These are phyloP conservation scores for Diorhabda carinulata DNA, from an alignment of 1,140 invertebrate species.

Conservation along the genomic window DNA sequence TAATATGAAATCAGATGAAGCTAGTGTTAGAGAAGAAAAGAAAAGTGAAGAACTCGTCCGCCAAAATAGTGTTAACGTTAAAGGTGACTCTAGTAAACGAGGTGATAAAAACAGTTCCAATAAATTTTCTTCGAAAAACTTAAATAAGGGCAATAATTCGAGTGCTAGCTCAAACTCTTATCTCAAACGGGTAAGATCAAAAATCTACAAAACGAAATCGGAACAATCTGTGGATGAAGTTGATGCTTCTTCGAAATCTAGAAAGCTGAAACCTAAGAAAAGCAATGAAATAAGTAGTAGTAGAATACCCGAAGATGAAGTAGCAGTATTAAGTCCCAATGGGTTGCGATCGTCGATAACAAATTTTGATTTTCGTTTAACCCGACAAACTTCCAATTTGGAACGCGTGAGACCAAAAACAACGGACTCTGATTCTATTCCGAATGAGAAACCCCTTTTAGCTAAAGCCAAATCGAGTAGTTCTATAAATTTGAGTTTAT, in stretches of 20 bases:
- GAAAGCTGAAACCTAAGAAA: constrained; percentile 33
- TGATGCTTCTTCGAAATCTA: constrained; percentile 38
- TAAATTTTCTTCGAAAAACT: constrained; percentile 19
- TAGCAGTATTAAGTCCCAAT: constrained; percentile 17
- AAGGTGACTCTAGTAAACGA: constrained; percentile 12
- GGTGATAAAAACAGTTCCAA: background rate
- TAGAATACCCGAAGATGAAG: constrained; percentile 39
- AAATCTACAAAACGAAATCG: constrained; percentile 44
- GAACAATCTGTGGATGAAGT: constrained; percentile 35
- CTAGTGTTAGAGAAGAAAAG: constrained; percentile 10
- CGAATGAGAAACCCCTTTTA: constrained; percentile 37
- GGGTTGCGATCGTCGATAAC: constrained; percentile 28
- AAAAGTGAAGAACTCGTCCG: constrained; percentile 8
- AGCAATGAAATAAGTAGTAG: constrained; percentile 24
- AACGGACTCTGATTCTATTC: constrained; percentile 28
- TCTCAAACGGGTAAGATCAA: constrained; percentile 44
- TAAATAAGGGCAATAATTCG: constrained; percentile 17
- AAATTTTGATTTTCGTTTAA: constrained; percentile 40
- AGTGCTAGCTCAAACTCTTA: constrained; percentile 33
- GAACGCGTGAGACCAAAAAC: constrained; percentile 36
- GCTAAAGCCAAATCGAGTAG: constrained; percentile 47
- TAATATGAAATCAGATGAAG: constrained; percentile 23
- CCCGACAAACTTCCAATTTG: constrained; percentile 45
- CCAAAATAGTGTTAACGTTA: constrained; percentile 14
- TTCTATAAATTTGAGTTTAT: constrained; percentile 44